Base-by-base conservation (phyloP, 2,797 vertebrate genomes). In the Amniataba percoides region DNA sequence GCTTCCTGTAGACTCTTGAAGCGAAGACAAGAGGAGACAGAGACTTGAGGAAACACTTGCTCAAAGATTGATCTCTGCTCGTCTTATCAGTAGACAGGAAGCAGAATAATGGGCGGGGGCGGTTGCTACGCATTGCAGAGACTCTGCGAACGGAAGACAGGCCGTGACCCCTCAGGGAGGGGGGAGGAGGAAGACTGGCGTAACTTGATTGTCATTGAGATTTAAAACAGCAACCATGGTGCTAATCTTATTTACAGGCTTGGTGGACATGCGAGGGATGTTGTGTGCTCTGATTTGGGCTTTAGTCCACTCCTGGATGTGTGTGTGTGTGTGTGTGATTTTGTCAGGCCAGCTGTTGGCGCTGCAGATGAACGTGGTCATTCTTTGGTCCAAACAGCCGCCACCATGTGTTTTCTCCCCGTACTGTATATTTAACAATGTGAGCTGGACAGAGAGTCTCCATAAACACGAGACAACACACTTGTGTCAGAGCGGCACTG, bases 161-260 rank as follows among this genome's bases (percentile, higher is more conserved):
- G 74, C 71, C 64, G 46, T 34, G 56, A 83, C 43, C 83, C 83
- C 72, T 62, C 4, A 0, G 68, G 82, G 27, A 3, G 27, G 27
- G 27, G 3, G 3, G 27, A 3, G 27, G 51, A 60, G 66, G 65
- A 53, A 39, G 49, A 19, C 72, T 67, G 77, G 86, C 59, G 7
- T 89, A 92, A 91, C 86, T 87, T 79, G 76, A 93, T 92, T 92
- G 86, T 92, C 87, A 90, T 85, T 89, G 85, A 88, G 89, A 92
- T 92, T 90, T 89, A 86, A 90, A 89, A 77, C 85, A 85, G 81
- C 63, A n/a, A 53, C 68, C 83, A 61, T 45, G 69, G 76, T 73
- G 62, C 88, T 93, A 93, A 94, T 93, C 90, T 85, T 74, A 76
- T 93, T 92, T 80, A 70, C 68, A 77, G 80, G 72, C 86, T 91